Base-by-base conservation (phyloP, 2,797 vertebrate species). In the Galagoides demidoff region DNA sequence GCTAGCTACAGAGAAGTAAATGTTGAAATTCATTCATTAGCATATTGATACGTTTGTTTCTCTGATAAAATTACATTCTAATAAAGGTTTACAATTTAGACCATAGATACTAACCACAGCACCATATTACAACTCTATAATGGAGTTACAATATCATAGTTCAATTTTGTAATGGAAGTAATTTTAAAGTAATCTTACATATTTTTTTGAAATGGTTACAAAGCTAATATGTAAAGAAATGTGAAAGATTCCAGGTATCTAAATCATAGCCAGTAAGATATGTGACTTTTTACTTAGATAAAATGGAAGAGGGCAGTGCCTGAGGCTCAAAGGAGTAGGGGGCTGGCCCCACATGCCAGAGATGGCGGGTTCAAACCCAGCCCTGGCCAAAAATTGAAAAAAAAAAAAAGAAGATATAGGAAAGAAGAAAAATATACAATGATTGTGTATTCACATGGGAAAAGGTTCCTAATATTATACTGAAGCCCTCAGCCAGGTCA, bases 131-230 rank as follows among this genome's bases (percentile, higher is more conserved):
- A 31, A 31, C 74, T 85, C 95, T 97, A 64, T 95, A 97, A 96
- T 45, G 82, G 85, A 22, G 59, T 92, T 85, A 89, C 34, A 92
- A 93, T 93, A 17, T 82, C 55, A 95, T 89, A 55, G 61, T 89
- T 78, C 96, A 96, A 87, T 92, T 93, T 78, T 95, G 39, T 86
- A 94, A 45, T 82, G 70, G 83, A 45, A 89, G 64, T 81, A 61
- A 96, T 93, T 96, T 92, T 39, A 93, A 94, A 93, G 43, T 96
- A 94, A 97, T 92, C 71, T 84, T 87, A 92, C 95, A 14, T 95
- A 52, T 71, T 95, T 79, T 81, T 84, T 43, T 34, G n/a, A 84
- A 92, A 83, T 91, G 45, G n/a, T 86, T 95, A 90, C 52, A 95
- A 92, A 97, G 64, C 73, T 92, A 95, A 96, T 95, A 89, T n/a